Evolutionary conservation across 2,797 vertebrate genomes (phyloP), one percentile per base, ranked within the genome.

Genomic region (Thripadectes ignobilis): DNA sequence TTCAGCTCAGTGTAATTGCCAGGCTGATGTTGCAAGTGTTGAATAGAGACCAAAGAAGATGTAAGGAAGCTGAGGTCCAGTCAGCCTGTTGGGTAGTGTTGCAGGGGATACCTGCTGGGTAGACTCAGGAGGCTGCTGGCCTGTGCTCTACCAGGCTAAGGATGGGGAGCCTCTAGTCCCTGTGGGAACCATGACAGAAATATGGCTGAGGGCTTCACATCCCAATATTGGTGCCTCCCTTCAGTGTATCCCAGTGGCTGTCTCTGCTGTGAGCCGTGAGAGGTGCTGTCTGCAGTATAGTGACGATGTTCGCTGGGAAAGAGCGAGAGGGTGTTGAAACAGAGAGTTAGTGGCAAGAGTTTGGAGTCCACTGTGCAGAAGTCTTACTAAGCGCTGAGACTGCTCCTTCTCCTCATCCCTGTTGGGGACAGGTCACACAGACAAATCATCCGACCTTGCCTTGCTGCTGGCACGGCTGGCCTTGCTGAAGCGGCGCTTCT

Each of bases 401-500:
- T 61, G 32, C 66, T 69, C 15, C 84, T 71, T 85, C 75, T 85
- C 82, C 52, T 68, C 72, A 11, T 29, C 17, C 46, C 24, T 54
- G 54, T 15, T 7, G 18, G 34, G 27, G 32, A 21, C 62, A 11
- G 20, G 75, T 98, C 98, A 99, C 77, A 99, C 99, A 0, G 99
- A 98, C 82, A 99, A 95, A 92, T 99, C 99, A 24, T 99, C 98
- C 1, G 98, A 98, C 63, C 99, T 98, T 4, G 98, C 98, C 68
- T 99, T 98, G 96, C 98, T 99, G 96, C 99, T 99, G 96, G 98
- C 97, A 1, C 98, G 98, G 22, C 99, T 99, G 89, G 98, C 97
- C 97, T 99, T 99, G 98, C 99, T 99, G 73, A 98, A 83, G 59
- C 99, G 98, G 1, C 98, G 98, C 67, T 99, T 99, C 96, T 99